Conservation (phyloP, 2,888 invertebrate genomes). For the Timandra comae region DNA sequence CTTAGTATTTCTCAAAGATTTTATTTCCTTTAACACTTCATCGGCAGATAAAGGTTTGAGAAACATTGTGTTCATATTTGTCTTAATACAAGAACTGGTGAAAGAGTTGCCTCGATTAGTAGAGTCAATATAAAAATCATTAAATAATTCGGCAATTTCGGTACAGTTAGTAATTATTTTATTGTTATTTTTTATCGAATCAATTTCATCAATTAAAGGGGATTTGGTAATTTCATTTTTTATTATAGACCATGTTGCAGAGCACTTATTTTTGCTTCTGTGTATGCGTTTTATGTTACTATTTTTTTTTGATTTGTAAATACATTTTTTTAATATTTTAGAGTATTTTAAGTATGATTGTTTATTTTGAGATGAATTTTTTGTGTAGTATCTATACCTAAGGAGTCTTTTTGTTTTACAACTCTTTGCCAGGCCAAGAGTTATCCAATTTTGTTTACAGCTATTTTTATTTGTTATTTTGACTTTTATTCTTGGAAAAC, state of each 20-base stretch:
- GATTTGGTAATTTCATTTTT: not conserved
- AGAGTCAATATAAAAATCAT: slow-evolving; percentile 4
- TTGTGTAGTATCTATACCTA: not conserved
- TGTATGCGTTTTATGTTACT: not conserved
- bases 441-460: not conserved
- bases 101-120: not conserved
- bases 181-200: not conserved
- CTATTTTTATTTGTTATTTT: not conserved
- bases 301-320: not conserved
- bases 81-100: not conserved
- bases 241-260: not conserved
- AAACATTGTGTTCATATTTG: slow-evolving; percentile 5
- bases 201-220: not conserved
- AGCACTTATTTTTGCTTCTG: not conserved
- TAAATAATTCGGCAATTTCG: slow-evolving; percentile 3
- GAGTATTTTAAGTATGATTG: not conserved
- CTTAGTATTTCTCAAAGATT: slow-evolving; percentile 9
- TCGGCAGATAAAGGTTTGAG: slow-evolving; percentile 1
- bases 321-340: not conserved
- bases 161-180: slow-evolving; percentile 1
- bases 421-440: not conserved
- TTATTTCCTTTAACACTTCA: slow-evolving; percentile 6
- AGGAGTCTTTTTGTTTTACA: not conserved
- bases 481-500: not conserved
- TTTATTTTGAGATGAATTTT: not conserved